Evolutionary conservation across 2,113 vertebrate species (phyloP), one percentile per base, ranked within the genome.

Genomic region (Dendrocopos noguchii): DNA sequence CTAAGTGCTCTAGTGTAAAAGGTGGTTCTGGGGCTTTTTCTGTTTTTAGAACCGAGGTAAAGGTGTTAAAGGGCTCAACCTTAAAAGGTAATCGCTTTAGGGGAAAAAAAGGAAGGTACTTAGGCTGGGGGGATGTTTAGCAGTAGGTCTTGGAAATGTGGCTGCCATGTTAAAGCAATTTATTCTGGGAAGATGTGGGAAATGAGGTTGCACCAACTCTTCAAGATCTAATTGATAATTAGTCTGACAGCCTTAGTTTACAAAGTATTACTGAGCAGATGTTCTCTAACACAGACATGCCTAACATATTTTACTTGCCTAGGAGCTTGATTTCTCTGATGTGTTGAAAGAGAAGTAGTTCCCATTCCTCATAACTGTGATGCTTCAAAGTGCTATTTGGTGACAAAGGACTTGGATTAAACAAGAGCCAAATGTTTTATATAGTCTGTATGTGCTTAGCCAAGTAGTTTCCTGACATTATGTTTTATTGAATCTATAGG

Each of bases 401-500:
- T 86, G 57, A 61, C 39, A 24, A 72, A 75, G 18, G 7, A n/a
- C 42, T 60, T 27, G 21, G 25, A 74, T 74, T 74, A 84, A 27
- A 3, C 7, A 31, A 16, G 6, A 53, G 21, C 19, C 15, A 24
- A 1, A 21, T 44, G 7, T 16, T 84, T 31, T 12, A 52, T 84
- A 28, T 10, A 52, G 29, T 44, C 21, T 74, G 55, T 42, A 21
- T 13, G 7, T 47, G 12, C 7, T 78, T 67, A 52, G 21, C 33
- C 64, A 90, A 52, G 13, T 11, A 55, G 57, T 78, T 70, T 60
- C 80, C 82, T 50, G 81, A 67, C 65, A 15, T 53, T 91, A 27
- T 57, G 46, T 61, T 85, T 2, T n/a, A 1, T 90, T 94, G 36
- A 71, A 96, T 74, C 80, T 95, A 4, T 83, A 99, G 99, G 99